Evolutionary conservation across 1,140 invertebrate species (phyloP), one percentile per base, ranked within the genome.

Genomic region (Drosophila burlai): DNA sequence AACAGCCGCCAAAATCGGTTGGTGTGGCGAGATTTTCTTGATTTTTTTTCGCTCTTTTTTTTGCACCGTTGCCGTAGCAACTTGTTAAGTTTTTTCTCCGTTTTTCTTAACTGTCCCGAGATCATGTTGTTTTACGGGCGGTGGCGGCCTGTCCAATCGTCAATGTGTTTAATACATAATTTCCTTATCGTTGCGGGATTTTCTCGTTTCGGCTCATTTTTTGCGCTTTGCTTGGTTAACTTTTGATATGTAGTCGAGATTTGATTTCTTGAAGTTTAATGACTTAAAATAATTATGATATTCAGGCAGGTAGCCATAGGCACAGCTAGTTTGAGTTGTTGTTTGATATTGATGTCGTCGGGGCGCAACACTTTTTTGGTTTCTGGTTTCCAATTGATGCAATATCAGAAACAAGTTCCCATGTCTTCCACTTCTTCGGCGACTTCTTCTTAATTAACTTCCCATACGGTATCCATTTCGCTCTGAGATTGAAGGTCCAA

Each of bases 161-260:
- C 83, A 83, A 90, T 90, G 81, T 90, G 77, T 87, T 87, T 84
- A 85, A 87, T 87, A 87, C 76, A 89, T 85, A 87, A 87, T 87
- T 87, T 87, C 85, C 84, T 87, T 87, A 87, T 90, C 84, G 74
- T 66, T 79, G 62, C 45, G 57, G 54, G 65, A 68, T 66, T 81
- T 76, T 68, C 64, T 83, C 66, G 60, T 79, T 80, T 67, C 46
- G 38, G 34, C 36, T 47, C 47, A 42, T 24, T 57, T 60, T 59
- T 46, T 43, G 3, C 46, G 24, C 42, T 54, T 62, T 67, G 64
- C 38, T 52, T 76, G 65, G 63, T 62, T 71, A 84, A 42, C 57
- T 73, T 78, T 66, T 84, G 77, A 84, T 84, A 79, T 76, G 77
- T 78, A 60, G 73, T 76, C 59, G 66, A 84, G 85, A 90, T 90